These are phyloP conservation scores for Melinaea marsaeus DNA, from an alignment of 2,888 invertebrate genomes.

Conservation along the genomic window DNA sequence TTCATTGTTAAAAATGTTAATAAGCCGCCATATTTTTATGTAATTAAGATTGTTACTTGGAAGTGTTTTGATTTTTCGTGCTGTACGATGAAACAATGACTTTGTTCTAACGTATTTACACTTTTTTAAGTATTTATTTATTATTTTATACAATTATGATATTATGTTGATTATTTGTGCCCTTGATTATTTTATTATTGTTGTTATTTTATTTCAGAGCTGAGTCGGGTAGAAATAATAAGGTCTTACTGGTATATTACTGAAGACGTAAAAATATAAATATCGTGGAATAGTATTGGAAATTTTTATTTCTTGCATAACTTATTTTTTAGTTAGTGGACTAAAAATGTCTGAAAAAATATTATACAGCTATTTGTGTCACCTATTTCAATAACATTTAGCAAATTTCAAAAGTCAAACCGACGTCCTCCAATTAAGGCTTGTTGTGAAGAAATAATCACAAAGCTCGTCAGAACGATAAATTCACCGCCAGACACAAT, in stretches of 20 bases:
- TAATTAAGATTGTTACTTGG: constrained; percentile 5
- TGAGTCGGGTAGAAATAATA: too few species aligned
- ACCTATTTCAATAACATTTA: constrained; percentile 17
- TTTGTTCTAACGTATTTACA: background rate
- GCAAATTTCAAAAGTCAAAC: constrained; percentile 27
- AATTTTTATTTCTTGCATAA: background rate
- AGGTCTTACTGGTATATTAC: too few species aligned
- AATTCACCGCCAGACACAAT: constrained; percentile 66
- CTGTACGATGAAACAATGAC: background rate
- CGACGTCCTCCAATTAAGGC: constrained; percentile 35
- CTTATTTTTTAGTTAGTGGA: background rate
- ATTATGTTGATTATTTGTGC: too few species aligned
- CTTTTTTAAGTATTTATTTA: background rate
- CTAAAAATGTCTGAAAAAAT: background rate
- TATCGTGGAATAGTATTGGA: too few species aligned
- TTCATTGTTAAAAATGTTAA: constrained; percentile 21
- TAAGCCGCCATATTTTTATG: constrained; percentile 11
- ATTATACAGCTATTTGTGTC: background rate
- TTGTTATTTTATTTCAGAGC: too few species aligned
- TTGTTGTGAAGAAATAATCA: constrained; percentile 37
- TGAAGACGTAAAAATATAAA: too few species aligned
- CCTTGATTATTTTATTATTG: too few species aligned
- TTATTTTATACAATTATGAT: too few species aligned
- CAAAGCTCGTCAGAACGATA: constrained; percentile 50
- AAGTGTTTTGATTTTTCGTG: constrained; percentile 5